Base-by-base conservation (phyloP, 2,888 invertebrate genomes). In the Seira musarum region DNA sequence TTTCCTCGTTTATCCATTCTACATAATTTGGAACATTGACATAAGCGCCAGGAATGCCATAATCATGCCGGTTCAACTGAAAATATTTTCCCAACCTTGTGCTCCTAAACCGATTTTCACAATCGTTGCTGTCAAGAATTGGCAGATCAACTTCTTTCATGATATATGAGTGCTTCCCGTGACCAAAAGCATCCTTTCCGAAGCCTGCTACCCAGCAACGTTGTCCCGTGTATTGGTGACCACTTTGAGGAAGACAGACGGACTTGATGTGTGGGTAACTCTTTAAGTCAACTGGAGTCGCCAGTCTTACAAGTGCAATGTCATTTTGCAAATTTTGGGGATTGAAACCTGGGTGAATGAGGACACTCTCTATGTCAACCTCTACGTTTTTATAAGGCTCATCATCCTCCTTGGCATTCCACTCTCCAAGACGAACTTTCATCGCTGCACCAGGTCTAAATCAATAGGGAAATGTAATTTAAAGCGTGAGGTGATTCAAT, bases 91-190 rank as follows among this genome's bases (percentile, higher is more conserved):
- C 93, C 0, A 95, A 91, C 1, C 93, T 90, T 0, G 94, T 94
- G 0, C 89, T 88, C 70, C 91, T 90, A 84, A 95, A 89, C 22
- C 92, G 90, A 3, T 90, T 87, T 88, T 94, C 93, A 87, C 95
- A 95, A 0, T 90, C 90, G 0, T 89, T 89, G n/a, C 92, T 90
- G n/a, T 90, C 90, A 5, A 94, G 90, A 49, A 96, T 91, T 0
- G 93, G 92, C 0, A 96, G 93, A 80, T 93, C 93, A 0, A 95
- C 94, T 88, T 95, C 92, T 87, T 93, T 94, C 87, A 94, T 89
- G 46, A 93, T 93, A 83, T 92, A 91, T 88, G 94, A 93, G 87
- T 91, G 92, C 82, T 89, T 90, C 2, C 89, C 89, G 15, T 81
- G 82, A 10, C 87, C 87, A 85, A 91, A 88, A 88, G 93, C 92